Conservation (phyloP, 2,888 invertebrate genomes). For the Phragmatobia fuliginosa region DNA sequence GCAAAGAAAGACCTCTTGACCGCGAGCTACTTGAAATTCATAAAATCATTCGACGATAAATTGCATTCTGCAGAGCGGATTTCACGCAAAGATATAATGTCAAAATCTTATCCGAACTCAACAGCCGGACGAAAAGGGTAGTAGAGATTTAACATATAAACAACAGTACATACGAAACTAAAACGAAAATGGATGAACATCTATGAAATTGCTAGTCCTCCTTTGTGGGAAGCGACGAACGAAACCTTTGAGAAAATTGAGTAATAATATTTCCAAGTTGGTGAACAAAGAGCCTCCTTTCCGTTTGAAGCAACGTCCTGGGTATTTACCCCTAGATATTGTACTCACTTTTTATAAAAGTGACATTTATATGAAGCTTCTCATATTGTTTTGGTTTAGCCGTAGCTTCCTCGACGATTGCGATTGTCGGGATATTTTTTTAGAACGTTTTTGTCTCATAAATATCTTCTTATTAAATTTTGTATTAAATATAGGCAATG, state of each 20-base stretch:
- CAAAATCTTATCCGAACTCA: conserved; percentile 59
- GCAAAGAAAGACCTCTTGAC: conserved; percentile 35
- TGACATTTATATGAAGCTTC: conserved; percentile 53
- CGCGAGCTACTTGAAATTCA: conserved; percentile 62
- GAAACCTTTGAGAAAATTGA: conserved; percentile 72
- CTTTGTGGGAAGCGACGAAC: conserved; percentile 59
- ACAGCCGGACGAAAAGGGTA: conserved; percentile 66
- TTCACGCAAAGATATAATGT: conserved; percentile 57
- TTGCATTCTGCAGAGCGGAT: conserved; percentile 57
- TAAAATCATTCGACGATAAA: conserved; percentile 64
- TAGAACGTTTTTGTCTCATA: conserved; percentile 14
- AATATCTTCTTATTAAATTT: conserved; percentile 31
- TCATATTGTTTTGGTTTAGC: conserved; percentile 45
- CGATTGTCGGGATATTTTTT: conserved; percentile 18
- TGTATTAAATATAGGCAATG: conserved; percentile 1
- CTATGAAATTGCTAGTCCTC: conserved; percentile 69
- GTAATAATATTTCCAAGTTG: conserved; percentile 80
- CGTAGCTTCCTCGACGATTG: conserved; percentile 27
- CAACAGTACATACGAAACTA: conserved; percentile 65
- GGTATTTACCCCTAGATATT: conserved; percentile 66
- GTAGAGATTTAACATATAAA: conserved; percentile 69
- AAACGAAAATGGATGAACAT: conserved; percentile 66
- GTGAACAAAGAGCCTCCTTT: conserved; percentile 71
- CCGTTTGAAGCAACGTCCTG: conserved; percentile 66
- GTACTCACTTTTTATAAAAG: conserved; percentile 54